phyloP scores from a whole-genome alignment of 53 echinoderm and acorn worm genomes.

The Crossaster papposus region DNA sequence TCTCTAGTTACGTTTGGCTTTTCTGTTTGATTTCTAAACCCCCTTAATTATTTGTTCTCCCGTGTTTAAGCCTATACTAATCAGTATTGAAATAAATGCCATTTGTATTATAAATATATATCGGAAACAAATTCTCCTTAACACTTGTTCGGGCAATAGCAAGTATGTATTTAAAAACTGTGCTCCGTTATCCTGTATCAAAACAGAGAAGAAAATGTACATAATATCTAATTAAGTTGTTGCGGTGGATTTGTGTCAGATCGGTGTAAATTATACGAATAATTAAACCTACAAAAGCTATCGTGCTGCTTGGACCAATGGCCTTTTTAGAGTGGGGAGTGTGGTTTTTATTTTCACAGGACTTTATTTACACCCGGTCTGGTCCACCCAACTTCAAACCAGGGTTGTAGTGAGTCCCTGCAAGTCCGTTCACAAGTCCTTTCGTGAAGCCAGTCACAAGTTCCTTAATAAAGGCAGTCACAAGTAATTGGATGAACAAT shows the following conservation, averaged over 20 bases:
- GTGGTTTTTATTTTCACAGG: background rate
- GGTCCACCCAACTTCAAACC: too few relatives aligned
- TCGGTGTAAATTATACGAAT: slow-evolving; percentile 43
- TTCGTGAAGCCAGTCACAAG: too few relatives aligned
- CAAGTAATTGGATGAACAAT: too few relatives aligned
- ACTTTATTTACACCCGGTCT: background rate
- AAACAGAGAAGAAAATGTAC: slow-evolving; percentile 7
- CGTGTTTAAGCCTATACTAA: background rate
- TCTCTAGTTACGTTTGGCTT: background rate
- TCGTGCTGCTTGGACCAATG: slow-evolving; percentile 40
- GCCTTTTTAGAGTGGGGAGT: background rate
- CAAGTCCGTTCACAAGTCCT: too few relatives aligned
- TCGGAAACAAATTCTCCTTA: background rate
- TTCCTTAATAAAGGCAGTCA: too few relatives aligned
- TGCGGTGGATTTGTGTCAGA: slow-evolving; percentile 39
- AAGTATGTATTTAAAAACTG: slow-evolving; percentile 3
- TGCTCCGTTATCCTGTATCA: slow-evolving; percentile 12
- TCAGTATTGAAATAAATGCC: background rate
- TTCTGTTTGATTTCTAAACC: background rate
- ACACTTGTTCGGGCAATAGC: slow-evolving; percentile 1
- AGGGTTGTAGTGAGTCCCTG: too few relatives aligned
- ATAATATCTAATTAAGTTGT: slow-evolving; percentile 18
- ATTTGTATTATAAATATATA: background rate
- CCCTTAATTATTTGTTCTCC: too few relatives aligned
- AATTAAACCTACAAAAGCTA: slow-evolving; percentile 20